Evolutionary conservation across 1,140 invertebrate genomes (phyloP), one percentile per base, ranked within the genome.

Genomic region (Charaxes varanes): DNA sequence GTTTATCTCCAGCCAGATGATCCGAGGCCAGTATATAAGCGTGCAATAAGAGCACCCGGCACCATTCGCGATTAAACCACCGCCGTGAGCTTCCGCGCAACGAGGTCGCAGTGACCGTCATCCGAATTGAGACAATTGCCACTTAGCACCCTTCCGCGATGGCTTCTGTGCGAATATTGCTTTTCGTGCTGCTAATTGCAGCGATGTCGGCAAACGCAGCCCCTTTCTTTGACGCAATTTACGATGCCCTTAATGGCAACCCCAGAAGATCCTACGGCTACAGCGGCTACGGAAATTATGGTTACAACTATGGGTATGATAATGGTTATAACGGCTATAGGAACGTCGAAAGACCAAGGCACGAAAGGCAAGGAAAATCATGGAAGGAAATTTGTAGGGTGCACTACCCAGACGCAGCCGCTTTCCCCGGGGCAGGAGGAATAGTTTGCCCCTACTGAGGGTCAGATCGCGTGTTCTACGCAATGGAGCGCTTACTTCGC

Each of bases 381-480:
- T 85, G 56, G 33, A 84, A 84, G 58, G 73, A 84, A 6, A 74
- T 85, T 18, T 85, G 84, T 54, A 76, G 76, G 33, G 72, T 78
- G 13, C 71, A 81, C 41, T 83, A 61, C 30, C 71, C 80, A 2
- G 74, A 84, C 32, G 57, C 81, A 1, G 54, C 53, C 6, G 71
- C 63, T n/a, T 28, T 65, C 3, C 78, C 78, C 0, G 78, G 78
- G 1, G 46, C 61, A n/a, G 66, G 64, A 1, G 76, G 76, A 2
- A 64, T 82, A 43, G 55, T 77, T 15, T 82, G 78, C 33, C 78
- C 76, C 32, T 79, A 77, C 65, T 82, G 78, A 82, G 76, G 71
- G 66, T 78, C 76, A 54, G 67, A 71, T 68, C 78, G 78, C 78
- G 78, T 80, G 78, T 80, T 82, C 78, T 80, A 82, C 78, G 76